Conservation (phyloP, 2,888 invertebrate genomes). For the Stegophylla sp. region DNA sequence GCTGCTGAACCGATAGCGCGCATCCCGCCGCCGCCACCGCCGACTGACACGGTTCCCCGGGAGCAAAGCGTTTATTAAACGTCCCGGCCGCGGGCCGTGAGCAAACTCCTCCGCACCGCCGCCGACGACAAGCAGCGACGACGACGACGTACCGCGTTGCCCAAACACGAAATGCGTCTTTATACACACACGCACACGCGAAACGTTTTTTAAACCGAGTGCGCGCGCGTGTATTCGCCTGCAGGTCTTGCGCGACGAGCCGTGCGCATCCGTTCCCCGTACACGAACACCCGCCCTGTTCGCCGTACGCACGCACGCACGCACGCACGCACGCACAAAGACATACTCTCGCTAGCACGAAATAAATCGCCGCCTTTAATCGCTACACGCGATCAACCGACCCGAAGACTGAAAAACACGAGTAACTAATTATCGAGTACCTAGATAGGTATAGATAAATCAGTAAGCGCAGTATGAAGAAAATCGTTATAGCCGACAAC, state of each 20-base stretch:
- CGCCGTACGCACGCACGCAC: background rate
- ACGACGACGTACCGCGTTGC: slow-evolving; percentile 8
- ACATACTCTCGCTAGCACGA: background rate
- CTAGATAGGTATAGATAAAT: no score
- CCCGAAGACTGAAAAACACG: no score
- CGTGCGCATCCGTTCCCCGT: background rate
- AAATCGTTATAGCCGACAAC: no score
- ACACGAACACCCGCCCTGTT: background rate
- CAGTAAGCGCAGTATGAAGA: no score
- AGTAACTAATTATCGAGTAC: no score
- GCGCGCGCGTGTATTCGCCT: background rate
- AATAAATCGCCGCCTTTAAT: no score
- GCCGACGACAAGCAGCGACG: background rate
- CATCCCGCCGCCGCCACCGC: slow-evolving; percentile 1
- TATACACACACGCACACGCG: background rate
- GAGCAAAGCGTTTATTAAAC: slow-evolving; percentile 57
- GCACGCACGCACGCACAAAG: background rate
- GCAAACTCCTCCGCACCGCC: slow-evolving; percentile 21
- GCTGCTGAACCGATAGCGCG: slow-evolving; percentile 51
- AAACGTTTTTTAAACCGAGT: background rate
- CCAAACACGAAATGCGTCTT: slow-evolving; percentile 17
- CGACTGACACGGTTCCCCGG: slow-evolving; percentile 15
- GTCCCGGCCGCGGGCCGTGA: slow-evolving; percentile 4
- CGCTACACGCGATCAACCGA: background rate
- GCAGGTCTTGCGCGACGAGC: background rate